Conservation (phyloP, 1,140 invertebrate genomes). For the Hetaerina americana region DNA sequence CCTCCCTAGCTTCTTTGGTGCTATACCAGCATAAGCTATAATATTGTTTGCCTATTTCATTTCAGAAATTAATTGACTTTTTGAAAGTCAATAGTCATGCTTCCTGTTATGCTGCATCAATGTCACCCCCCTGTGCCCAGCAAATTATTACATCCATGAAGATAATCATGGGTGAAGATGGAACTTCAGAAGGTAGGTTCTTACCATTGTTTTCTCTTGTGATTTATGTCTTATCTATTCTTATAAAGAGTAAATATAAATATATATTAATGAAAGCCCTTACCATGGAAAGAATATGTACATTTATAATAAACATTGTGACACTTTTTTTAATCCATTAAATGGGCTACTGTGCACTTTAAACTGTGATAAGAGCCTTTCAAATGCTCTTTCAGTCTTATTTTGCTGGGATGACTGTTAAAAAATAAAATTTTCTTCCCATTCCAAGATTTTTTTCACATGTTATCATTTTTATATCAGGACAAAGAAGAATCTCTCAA, state of each 20-base stretch:
- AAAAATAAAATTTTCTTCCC: slow-evolving; percentile 10
- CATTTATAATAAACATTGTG: too few species aligned
- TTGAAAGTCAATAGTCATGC: slow-evolving; percentile 73
- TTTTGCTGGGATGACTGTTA: background rate
- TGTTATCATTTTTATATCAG: slow-evolving; percentile 22
- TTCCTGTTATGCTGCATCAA: slow-evolving; percentile 71
- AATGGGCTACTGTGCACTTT: too few species aligned
- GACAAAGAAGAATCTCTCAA: slow-evolving; percentile 55
- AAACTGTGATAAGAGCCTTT: too few species aligned
- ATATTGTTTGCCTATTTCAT: slow-evolving; percentile 17
- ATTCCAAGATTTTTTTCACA: background rate
- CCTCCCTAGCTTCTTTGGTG: too few species aligned
- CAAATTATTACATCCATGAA: slow-evolving; percentile 83
- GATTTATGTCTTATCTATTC: too few species aligned
- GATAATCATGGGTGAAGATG: slow-evolving; percentile 79
- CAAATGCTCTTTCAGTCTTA: background rate
- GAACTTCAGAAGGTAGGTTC: slow-evolving; percentile 59
- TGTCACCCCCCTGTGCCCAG: slow-evolving; percentile 80
- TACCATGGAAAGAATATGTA: too few species aligned
- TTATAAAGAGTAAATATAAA: too few species aligned
- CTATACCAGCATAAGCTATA: too few species aligned
- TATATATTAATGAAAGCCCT: too few species aligned
- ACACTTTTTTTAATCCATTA: too few species aligned
- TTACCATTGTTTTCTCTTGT: too few species aligned
- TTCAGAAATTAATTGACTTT: slow-evolving; percentile 62